Evolutionary conservation across 2,113 vertebrate genomes (phyloP), one percentile per base, ranked within the genome.

Genomic region (Pygoscelis antarcticus): DNA sequence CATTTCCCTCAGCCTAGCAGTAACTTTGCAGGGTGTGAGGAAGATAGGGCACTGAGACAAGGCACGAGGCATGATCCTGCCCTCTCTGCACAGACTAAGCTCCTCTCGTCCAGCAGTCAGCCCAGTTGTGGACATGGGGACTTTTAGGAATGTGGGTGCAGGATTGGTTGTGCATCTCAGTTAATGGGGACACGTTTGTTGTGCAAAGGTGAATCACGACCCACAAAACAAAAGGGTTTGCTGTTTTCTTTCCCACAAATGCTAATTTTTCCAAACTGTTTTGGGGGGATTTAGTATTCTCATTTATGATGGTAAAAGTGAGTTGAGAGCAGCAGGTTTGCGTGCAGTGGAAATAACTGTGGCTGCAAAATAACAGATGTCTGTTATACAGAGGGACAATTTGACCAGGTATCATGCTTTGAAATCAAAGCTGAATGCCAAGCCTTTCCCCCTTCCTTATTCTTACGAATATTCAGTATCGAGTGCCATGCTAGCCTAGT

Each of bases 11-110:
- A 20, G 52, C 42, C 47, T 57, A 7, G 36, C 5, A 68, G 46
- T 55, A 51, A 23, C 42, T 55, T 15, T n/a, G 36, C 16, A 7
- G 0, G 0, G 10, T 32, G 38, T 34, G 30, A 42, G 55, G 49
- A 46, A 23, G 47, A 34, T 0, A 2, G 30, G 74, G 42, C 58
- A 8, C 42, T 21, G 32, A 62, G 42, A 47, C 27, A 5, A 57
- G 40, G 42, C 16, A 26, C 2, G 3, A 44, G 49, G 49, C 27
- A 7, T 11, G 8, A 30, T 65, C 44, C 51, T 70, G 34, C 30
- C 32, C 51, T 57, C 55, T 16, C 38, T 40, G 20, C 64, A 19
- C 13, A 17, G 40, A 5, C 32, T 15, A 2, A 54, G 22, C 58
- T 57, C 20, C 22, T 46, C 38, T 54, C 0, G 0, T 32, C 72